Percentiles rank a stretch among this genome's conserved stretches.
These are phyloP conservation scores for Cryptus armator DNA, from an alignment of 2,888 invertebrate species.

Conservation along the genomic window DNA sequence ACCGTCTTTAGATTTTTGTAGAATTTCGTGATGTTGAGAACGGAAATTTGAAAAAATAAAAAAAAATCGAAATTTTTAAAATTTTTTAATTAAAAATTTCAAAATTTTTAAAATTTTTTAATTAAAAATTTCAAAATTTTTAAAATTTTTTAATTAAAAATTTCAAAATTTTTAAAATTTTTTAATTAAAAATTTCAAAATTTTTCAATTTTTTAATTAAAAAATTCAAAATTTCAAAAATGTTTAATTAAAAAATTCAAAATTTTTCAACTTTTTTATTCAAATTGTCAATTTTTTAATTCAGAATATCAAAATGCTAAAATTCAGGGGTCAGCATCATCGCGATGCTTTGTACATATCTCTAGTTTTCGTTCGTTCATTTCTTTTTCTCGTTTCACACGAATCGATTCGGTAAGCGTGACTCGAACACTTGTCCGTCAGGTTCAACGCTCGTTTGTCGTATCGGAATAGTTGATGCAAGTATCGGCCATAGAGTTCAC, in stretches of 20 bases:
- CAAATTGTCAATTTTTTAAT: too few species aligned
- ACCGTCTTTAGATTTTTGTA: too few species aligned
- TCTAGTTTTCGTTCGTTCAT: constrained; percentile 11
- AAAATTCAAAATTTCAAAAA: background rate
- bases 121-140: too few species aligned
- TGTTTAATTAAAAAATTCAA: too few species aligned
- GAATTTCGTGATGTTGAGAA: background rate
- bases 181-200: too few species aligned
- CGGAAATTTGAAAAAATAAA: constrained; percentile 23
- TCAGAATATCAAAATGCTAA: too few species aligned
- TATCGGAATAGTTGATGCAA: background rate
- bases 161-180: too few species aligned
- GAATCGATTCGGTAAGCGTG: constrained; percentile 18
- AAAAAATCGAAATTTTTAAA: constrained; percentile 34
- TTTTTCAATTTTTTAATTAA: constrained; percentile 29
- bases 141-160: too few species aligned
- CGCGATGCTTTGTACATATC: constrained; percentile 12
- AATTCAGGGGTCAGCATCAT: too few species aligned
- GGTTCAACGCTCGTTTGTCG: constrained; percentile 18
- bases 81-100: constrained; percentile 18
- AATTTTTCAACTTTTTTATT: too few species aligned
- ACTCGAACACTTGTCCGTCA: constrained; percentile 13
- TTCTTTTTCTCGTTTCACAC: constrained; percentile 35
- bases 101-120: too few species aligned
- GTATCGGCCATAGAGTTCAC: background rate